Evolutionary conservation across 2,888 invertebrate species (phyloP).

Genomic region (Scelioninae gen. 2): DNA sequence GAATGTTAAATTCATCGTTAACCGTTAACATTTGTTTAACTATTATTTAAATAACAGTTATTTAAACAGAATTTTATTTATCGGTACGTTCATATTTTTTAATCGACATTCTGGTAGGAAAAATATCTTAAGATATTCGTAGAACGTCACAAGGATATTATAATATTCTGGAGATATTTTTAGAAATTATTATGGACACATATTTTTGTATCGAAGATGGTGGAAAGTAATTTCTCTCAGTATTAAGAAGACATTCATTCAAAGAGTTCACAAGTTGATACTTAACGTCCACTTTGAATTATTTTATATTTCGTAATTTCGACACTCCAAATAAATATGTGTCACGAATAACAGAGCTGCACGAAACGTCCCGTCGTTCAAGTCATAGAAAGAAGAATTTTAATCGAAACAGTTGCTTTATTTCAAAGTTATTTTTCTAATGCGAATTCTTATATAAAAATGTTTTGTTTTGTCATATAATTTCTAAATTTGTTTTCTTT

Average conservation of each 20-base stretch:
- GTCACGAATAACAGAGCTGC: constrained; percentile 14
- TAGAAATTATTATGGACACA: too few relatives aligned
- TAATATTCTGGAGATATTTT: too few relatives aligned
- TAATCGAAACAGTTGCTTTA: constrained; percentile 1
- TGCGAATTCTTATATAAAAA: background rate
- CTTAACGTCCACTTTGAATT: constrained; percentile 22
- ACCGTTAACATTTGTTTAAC: too few relatives aligned
- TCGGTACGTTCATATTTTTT: too few relatives aligned
- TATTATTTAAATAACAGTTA: too few relatives aligned
- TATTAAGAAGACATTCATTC: background rate
- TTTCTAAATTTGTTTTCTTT: constrained; percentile 11
- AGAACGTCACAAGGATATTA: too few relatives aligned
- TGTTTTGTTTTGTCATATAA: constrained; percentile 26
- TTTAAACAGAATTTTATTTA: too few relatives aligned
- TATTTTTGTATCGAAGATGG: constrained; percentile 5
- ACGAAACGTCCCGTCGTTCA: constrained; percentile 8
- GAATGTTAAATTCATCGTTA: too few relatives aligned
- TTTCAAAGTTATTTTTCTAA: constrained; percentile 1
- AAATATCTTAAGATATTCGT: too few relatives aligned
- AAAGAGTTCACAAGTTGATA: constrained; percentile 1
- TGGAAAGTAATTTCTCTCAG: constrained; percentile 20
- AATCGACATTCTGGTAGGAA: too few relatives aligned
- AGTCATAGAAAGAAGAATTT: constrained; percentile 21
- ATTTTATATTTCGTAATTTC: constrained; percentile 26
- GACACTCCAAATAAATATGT: constrained; percentile 18